These are phyloP conservation scores for Falco punctatus DNA, from an alignment of 2,113 vertebrate species.

Conservation along the genomic window DNA sequence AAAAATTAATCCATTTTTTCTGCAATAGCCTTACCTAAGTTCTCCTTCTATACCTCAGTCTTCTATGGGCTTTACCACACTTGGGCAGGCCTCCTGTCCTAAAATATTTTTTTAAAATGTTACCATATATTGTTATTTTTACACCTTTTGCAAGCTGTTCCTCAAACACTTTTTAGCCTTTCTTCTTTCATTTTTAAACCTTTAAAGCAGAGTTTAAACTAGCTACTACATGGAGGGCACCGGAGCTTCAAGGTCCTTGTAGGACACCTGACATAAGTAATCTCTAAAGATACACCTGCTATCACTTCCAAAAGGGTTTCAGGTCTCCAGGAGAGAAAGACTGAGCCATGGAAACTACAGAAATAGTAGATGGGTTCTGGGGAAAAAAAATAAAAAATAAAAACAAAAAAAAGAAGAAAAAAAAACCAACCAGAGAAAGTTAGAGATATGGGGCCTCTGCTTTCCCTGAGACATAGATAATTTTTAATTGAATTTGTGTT, in stretches of 20 bases:
- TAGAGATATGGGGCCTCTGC: neutral
- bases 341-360: neutral
- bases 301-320: neutral
- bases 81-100: neutral
- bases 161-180: neutral
- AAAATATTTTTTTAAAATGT: neutral
- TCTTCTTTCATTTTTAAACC: neutral
- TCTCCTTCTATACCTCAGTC: neutral
- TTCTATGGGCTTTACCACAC: neutral
- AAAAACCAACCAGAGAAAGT: neutral
- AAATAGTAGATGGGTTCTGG: neutral
- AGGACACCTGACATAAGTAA: neutral
- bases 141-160: neutral
- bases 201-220: neutral
- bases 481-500: neutral
- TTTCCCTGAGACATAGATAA: neutral
- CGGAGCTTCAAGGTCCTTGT: neutral
- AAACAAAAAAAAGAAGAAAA: fast-evolving
- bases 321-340: neutral
- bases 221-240: fast-evolving
- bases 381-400: neutral
- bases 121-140: neutral
- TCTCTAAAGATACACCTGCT: neutral
- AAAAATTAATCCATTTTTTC: neutral
- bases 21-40: neutral